phyloP scores from a whole-genome alignment of 2,797 vertebrate species.

The Kryptopterus vitreolus region DNA sequence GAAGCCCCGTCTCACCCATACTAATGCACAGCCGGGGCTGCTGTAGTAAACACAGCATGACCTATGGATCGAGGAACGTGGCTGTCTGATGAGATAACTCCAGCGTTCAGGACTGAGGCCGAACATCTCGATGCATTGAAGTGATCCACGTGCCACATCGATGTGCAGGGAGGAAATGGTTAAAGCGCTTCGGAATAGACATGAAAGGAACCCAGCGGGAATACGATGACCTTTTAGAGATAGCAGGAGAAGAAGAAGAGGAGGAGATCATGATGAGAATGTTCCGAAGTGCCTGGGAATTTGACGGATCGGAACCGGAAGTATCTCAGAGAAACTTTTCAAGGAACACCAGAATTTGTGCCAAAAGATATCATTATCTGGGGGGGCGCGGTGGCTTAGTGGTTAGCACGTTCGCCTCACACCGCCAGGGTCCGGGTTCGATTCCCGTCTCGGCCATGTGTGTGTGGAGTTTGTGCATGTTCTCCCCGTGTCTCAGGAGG shows the following conservation, averaged over 20 bases:
- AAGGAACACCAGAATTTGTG: too few relatives aligned
- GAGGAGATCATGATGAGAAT: not conserved
- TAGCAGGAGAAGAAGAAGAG: not conserved
- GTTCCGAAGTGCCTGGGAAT: too few relatives aligned
- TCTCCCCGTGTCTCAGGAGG: too few relatives aligned
- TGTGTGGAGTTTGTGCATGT: too few relatives aligned
- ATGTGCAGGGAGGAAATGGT: not conserved
- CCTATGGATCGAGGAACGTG: constrained; percentile 29
- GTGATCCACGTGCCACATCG: not conserved
- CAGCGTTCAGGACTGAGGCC: not conserved
- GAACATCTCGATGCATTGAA: not conserved
- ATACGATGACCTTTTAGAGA: constrained; percentile 5
- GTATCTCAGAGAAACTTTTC: too few relatives aligned
- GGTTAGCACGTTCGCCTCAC: too few relatives aligned
- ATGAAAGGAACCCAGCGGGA: not conserved
- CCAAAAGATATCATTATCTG: too few relatives aligned
- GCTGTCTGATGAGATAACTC: constrained; percentile 33
- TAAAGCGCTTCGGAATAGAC: constrained; percentile 10
- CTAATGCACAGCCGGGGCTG: not conserved
- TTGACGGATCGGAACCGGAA: too few relatives aligned
- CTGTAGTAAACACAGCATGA: constrained; percentile 10
- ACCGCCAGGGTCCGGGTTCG: too few relatives aligned
- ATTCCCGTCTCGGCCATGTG: too few relatives aligned
- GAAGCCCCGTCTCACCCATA: constrained; percentile 8
- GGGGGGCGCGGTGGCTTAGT: too few relatives aligned